Conservation (phyloP, 2,888 invertebrate genomes). For the Drosophila acutilabella region DNA sequence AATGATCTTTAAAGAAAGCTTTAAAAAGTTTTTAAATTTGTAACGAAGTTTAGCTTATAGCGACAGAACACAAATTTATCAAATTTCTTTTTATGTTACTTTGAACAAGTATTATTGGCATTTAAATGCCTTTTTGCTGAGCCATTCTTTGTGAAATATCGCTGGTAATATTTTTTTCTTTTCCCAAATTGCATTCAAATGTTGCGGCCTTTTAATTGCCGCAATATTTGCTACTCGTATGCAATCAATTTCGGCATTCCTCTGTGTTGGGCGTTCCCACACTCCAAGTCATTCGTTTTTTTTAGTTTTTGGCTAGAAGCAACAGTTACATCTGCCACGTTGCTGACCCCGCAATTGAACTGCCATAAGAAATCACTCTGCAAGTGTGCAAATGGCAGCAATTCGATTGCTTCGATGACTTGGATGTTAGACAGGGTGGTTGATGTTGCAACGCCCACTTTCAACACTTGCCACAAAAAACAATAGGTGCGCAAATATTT, state of each 20-base stretch:
- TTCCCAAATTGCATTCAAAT: not conserved
- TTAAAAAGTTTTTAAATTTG: no score
- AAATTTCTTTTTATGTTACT: no score
- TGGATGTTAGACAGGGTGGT: slow-evolving; percentile 3
- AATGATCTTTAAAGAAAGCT: no score
- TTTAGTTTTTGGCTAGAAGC: slow-evolving; percentile 38
- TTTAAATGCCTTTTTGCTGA: not conserved
- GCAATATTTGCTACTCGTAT: not conserved
- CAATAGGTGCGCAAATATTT: slow-evolving; percentile 79
- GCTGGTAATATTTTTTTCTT: not conserved
- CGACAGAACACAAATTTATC: no score
- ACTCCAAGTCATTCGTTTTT: slow-evolving; percentile 19
- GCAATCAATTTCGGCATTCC: slow-evolving; percentile 48
- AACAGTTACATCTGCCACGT: slow-evolving; percentile 62
- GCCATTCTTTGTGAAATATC: not conserved
- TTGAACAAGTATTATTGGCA: not conserved
- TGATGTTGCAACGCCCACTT: slow-evolving; percentile 68
- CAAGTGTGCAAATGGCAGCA: slow-evolving; percentile 31
- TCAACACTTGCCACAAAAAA: slow-evolving; percentile 74
- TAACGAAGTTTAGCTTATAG: no score
- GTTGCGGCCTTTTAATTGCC: slow-evolving; percentile 12
- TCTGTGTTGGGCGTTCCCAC: slow-evolving; percentile 47
- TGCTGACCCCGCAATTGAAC: slow-evolving; percentile 71
- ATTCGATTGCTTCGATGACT: slow-evolving; percentile 16
- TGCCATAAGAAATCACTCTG: slow-evolving; percentile 77